Base-by-base conservation (phyloP, 2,888 invertebrate genomes). In the Ormyrus rosae region DNA sequence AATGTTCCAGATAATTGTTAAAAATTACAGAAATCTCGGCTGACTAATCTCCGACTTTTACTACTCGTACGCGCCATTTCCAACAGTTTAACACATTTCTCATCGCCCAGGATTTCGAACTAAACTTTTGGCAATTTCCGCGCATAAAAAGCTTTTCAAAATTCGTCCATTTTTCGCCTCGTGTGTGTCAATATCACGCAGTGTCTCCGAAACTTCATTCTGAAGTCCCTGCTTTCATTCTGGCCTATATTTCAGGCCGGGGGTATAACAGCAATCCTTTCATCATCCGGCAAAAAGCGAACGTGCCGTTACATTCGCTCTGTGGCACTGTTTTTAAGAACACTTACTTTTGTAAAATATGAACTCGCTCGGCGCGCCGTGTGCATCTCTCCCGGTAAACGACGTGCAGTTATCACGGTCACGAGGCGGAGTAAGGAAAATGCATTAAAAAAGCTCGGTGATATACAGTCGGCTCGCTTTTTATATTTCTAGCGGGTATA, bases 341-440 rank as follows among this genome's bases (percentile, higher is more conserved):
- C 65, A 71, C 65, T 67, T 67, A 60, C 46, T 72, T 78, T 65
- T 71, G 64, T 34, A 69, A 70, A 70, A 70, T n/a, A 70, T 50
- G 64, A 70, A 50, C 45, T 78, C 45, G 46, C 46, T 8, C 50
- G 34, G 46, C 46, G n/a, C 61, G n/a, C 19, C 11, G n/a, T 2
- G 19, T 0, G 50, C 6, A 63, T 46, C 34, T 4, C 6, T 64
- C 50, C 50, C 8, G 51, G 34, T 64, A 64, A 72, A 63, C 11
- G 19, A 48, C 55, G 48, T 13, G 9, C 60, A 34, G 60, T 10
- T 51, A 60, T 51, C 68, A 13, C 68, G 53, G 34, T 8, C 45
- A 45, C 13, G 34, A 46, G 34, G 51, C 61, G n/a, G 34, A 10
- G 19, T 19, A 50, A 51, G 34, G 58, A 34, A 58, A 11, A 34